Evolutionary conservation across 2,888 invertebrate genomes (phyloP), one percentile per base, ranked within the genome.

Genomic region (Halocaridina rubra): DNA sequence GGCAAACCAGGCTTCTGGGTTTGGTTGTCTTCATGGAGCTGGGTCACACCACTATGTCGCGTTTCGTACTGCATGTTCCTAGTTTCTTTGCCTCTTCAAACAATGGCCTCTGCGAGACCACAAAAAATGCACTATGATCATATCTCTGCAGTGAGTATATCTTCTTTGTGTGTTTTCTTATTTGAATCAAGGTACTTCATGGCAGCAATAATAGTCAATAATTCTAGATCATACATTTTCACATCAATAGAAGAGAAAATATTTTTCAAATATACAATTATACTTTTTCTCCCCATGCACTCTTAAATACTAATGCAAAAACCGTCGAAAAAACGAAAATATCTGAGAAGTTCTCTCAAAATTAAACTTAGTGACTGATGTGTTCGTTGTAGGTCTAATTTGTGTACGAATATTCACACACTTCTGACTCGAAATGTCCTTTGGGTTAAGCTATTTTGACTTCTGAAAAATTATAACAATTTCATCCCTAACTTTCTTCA

Each of bases 11-110:
- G 84, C 24, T 61, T 75, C 30, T 5, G 72, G 24, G 72, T 74
- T 13, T 67, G 79, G 74, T 64, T 84, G 22, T 39, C 69, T 19
- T 84, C 84, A 2, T 64, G 74, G 22, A 78, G 64, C 13, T 30
- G 78, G 32, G 46, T 74, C 19, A 27, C 79, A 13, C 84, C 79
- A 2, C 64, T 79, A 22, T 79, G 79, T 29, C 74, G 79, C 16
- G 46, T 84, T 32, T 84, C 84, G 19, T 84, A 84, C 75, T 77
- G 79, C 57, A 71, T 79, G 74, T 84, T 59, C 84, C 74, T 84
- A 53, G 79, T 79, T 13, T 79, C 84, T 2, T 67, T 84, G 30
- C 84, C 84, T 1, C 67, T 84, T 7, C 84, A 84, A 27, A 64
- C 79, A 0, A 32, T 84, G 29, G 75, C 84, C 3, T 39, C 84